Percentiles rank a stretch among this genome's conserved stretches.
phyloP scores from a whole-genome alignment of 2,113 vertebrate genomes.

The Paracanthobrama guichenoti region DNA sequence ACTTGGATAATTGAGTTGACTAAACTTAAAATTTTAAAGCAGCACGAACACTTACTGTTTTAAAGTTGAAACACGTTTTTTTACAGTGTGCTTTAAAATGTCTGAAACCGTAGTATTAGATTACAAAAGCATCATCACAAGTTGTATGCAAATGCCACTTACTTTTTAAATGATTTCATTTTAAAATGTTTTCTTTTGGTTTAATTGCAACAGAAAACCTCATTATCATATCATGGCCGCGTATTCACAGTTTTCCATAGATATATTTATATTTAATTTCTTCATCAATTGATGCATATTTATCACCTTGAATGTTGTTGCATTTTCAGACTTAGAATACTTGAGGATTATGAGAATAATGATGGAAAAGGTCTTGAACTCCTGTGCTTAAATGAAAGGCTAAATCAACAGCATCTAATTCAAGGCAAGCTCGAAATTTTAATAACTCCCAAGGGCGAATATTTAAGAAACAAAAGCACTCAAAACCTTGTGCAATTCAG shows the following conservation, averaged over 20 bases:
- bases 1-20: too few relatives aligned
- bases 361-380: slow-evolving; percentile 22
- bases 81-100: too few relatives aligned
- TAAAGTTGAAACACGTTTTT: too few relatives aligned
- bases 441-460: slow-evolving; percentile 41
- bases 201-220: neutral
- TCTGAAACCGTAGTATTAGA: neutral
- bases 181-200: neutral
- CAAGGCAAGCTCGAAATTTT: slow-evolving; percentile 4
- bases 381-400: slow-evolving; percentile 19
- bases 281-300: neutral
- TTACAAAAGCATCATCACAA: neutral
- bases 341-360: slow-evolving; percentile 39
- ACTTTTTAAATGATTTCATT: too few relatives aligned
- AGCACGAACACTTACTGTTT: too few relatives aligned
- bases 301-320: slow-evolving; percentile 26
- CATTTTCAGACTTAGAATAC: slow-evolving; percentile 16
- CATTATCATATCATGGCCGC: neutral
- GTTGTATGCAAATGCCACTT: neutral
- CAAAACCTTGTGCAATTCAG: neutral
- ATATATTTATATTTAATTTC: neutral
- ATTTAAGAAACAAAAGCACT: slow-evolving; percentile 19
- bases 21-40: too few relatives aligned
- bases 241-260: neutral
- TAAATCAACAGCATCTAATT: slow-evolving; percentile 33